These are phyloP conservation scores for Plecotus auritus DNA, from an alignment of 2,113 vertebrate genomes.

Conservation along the genomic window DNA sequence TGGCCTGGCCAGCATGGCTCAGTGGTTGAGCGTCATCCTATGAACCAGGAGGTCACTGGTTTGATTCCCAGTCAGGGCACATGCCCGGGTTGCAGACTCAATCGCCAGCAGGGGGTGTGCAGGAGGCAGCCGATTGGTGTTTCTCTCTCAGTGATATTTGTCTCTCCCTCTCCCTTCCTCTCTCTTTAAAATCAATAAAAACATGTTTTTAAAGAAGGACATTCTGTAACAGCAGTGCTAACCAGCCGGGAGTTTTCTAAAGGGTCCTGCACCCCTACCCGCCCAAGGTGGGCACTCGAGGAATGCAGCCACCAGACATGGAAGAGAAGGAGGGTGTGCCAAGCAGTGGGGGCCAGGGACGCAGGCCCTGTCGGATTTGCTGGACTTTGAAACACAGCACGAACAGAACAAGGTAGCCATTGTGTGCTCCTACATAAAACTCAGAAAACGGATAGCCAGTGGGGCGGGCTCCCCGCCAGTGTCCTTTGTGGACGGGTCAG, in stretches of 20 bases:
- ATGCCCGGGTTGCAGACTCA: no score
- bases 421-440: background rate
- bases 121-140: no score
- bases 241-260: background rate
- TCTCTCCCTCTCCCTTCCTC: no score
- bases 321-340: background rate
- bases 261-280: background rate
- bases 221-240: background rate
- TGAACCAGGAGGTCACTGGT: no score
- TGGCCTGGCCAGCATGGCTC: no score
- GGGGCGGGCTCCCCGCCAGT: background rate
- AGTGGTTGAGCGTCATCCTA: no score
- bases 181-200: no score
- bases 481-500: background rate
- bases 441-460: background rate
- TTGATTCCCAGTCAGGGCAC: no score
- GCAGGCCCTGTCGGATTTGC: background rate
- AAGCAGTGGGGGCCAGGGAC: background rate
- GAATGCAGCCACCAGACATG: constrained; percentile 6
- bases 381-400: background rate
- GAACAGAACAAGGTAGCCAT: constrained; percentile 26
- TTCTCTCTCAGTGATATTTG: no score
- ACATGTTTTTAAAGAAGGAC: no score
- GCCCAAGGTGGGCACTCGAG: background rate
- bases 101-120: no score